Percentiles rank a stretch among this genome's conserved stretches.
Evolutionary conservation across 2,113 vertebrate genomes (phyloP).

Genomic region (Ptilorrhoa leucosticta): DNA sequence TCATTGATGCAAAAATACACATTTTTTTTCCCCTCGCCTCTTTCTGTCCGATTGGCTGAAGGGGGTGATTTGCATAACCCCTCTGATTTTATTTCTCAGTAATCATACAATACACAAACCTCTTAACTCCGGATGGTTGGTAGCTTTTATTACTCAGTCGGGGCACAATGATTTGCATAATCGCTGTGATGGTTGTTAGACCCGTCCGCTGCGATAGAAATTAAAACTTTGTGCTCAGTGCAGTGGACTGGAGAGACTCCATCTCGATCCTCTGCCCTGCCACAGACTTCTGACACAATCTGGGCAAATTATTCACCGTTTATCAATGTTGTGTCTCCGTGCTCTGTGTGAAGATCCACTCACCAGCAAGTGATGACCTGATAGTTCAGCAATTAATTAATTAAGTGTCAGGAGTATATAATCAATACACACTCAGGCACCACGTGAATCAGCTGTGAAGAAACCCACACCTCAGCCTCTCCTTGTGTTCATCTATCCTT

Average conservation of each 20-base stretch:
- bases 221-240: background rate
- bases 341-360: background rate
- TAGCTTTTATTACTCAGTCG: background rate
- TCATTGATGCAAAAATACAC: background rate
- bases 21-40: background rate
- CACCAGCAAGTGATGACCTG: background rate
- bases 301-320: background rate
- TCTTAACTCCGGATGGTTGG: background rate
- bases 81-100: background rate
- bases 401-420: accelerated
- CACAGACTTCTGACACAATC: background rate
- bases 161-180: background rate
- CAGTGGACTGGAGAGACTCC: background rate
- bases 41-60: background rate
- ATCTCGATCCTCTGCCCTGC: accelerated
- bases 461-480: background rate
- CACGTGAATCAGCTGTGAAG: accelerated
- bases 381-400: background rate
- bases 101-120: background rate
- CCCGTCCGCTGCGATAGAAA: accelerated
- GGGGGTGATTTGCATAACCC: background rate
- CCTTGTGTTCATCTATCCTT: background rate
- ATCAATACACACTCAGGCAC: background rate
- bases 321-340: background rate
- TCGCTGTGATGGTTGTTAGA: background rate